phyloP scores from a whole-genome alignment of 1,140 invertebrate genomes.

The Drosophila gunungcola region DNA sequence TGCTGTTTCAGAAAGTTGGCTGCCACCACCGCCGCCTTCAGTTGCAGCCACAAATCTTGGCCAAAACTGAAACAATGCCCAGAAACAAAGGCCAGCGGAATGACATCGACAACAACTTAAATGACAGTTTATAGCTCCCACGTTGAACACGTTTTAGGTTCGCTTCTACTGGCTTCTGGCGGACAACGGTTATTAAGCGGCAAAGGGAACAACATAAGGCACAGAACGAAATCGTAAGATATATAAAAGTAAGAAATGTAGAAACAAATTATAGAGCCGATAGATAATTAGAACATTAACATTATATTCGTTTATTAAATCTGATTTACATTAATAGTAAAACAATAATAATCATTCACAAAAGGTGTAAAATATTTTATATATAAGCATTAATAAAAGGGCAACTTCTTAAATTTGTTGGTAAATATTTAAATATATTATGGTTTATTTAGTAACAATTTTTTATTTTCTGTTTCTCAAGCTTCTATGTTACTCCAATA shows the following conservation, averaged over 20 bases:
- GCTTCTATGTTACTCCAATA: too few species aligned
- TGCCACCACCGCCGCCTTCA: conserved; percentile 25
- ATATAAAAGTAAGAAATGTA: background rate
- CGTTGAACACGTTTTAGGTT: conserved; percentile 60
- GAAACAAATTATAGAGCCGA: too few species aligned
- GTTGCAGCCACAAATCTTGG: conserved; percentile 74
- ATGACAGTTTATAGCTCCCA: conserved; percentile 82
- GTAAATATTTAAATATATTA: too few species aligned
- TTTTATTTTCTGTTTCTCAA: background rate
- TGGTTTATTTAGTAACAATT: too few species aligned
- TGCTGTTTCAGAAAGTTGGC: conserved; percentile 58
- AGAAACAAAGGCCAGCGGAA: conserved; percentile 46
- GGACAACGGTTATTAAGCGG: conserved; percentile 77
- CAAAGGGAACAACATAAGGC: conserved; percentile 23
- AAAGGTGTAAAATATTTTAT: too few species aligned
- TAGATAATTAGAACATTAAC: too few species aligned
- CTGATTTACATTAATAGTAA: too few species aligned
- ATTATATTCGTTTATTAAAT: too few species aligned
- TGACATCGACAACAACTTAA: conserved; percentile 83
- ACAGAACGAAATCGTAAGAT: conserved; percentile 25
- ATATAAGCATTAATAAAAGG: too few species aligned
- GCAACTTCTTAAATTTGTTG: too few species aligned
- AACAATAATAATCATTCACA: too few species aligned
- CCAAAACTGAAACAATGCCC: conserved; percentile 58
- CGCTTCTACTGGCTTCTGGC: conserved; percentile 18